These are phyloP conservation scores for Schlechtendalia chinensis DNA, from an alignment of 1,140 invertebrate species.

Conservation along the genomic window DNA sequence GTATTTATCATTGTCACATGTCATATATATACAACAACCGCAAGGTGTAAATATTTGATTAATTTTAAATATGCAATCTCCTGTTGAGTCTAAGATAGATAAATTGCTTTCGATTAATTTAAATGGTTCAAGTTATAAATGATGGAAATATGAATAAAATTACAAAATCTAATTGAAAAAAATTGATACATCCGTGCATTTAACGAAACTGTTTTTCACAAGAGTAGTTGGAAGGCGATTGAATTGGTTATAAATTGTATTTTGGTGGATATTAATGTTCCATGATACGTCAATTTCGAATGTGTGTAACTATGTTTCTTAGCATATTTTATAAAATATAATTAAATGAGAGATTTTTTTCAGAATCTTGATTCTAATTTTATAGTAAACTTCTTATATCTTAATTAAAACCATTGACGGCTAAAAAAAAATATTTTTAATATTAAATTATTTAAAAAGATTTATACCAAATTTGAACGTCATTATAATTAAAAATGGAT, in stretches of 20 bases:
- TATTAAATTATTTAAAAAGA: no score
- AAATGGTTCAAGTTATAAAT: not conserved
- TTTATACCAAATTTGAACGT: no score
- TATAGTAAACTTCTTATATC: no score
- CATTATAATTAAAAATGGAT: no score
- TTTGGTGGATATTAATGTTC: not conserved
- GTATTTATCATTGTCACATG: conserved; percentile 7
- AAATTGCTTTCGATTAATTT: conserved; percentile 1
- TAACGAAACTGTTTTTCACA: not conserved
- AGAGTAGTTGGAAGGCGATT: not conserved
- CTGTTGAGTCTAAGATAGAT: not conserved
- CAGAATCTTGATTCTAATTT: no score
- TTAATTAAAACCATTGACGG: no score
- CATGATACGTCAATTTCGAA: not conserved
- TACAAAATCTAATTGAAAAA: not conserved
- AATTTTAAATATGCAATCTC: not conserved
- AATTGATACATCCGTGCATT: conserved; percentile 1
- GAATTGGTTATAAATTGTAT: not conserved
- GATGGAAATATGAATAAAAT: not conserved
- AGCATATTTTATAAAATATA: no score
- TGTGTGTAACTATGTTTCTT: not conserved
- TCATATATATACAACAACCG: no score
- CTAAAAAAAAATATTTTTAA: no score
- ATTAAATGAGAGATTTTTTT: no score
- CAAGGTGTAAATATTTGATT: not conserved